Evolutionary conservation across 2,888 invertebrate genomes (phyloP).

Genomic region (Tenthredo livida): DNA sequence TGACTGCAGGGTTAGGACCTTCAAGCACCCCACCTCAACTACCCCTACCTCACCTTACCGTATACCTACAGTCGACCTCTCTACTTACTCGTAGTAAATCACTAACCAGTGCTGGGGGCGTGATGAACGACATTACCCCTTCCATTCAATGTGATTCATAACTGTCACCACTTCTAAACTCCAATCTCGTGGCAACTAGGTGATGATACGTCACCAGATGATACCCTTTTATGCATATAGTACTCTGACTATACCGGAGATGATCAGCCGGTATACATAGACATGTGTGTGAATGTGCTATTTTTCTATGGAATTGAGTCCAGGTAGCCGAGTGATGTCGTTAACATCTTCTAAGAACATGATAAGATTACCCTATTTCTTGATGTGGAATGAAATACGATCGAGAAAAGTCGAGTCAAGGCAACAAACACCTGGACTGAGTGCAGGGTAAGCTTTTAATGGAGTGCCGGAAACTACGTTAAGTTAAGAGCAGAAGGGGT

Average conservation of each 20-base stretch:
- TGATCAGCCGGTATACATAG: neutral
- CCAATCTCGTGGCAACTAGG: conserved; percentile 47
- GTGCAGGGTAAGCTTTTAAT: conserved; percentile 76
- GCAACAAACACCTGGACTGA: conserved; percentile 65
- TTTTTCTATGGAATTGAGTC: neutral
- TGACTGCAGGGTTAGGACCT: conserved; percentile 62
- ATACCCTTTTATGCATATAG: neutral
- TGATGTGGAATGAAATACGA: neutral
- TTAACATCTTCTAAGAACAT: neutral
- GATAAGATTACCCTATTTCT: neutral
- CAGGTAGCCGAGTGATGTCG: neutral
- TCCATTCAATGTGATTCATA: conserved; percentile 72
- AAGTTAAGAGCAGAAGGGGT: conserved; percentile 69
- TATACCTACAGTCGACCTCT: conserved; percentile 34
- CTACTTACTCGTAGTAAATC: conserved; percentile 63
- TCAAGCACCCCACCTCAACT: conserved; percentile 17
- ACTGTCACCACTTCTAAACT: conserved; percentile 75
- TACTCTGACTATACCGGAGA: neutral
- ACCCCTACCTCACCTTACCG: conserved; percentile 15
- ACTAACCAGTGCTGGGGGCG: conserved; percentile 55
- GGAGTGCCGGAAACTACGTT: conserved; percentile 75
- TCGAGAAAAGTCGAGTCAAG: conserved; percentile 54
- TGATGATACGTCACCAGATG: conserved; percentile 9
- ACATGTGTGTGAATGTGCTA: neutral
- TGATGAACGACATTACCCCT: conserved; percentile 73